Conservation (phyloP, 2,888 invertebrate genomes). For the Drosophila anceps region DNA sequence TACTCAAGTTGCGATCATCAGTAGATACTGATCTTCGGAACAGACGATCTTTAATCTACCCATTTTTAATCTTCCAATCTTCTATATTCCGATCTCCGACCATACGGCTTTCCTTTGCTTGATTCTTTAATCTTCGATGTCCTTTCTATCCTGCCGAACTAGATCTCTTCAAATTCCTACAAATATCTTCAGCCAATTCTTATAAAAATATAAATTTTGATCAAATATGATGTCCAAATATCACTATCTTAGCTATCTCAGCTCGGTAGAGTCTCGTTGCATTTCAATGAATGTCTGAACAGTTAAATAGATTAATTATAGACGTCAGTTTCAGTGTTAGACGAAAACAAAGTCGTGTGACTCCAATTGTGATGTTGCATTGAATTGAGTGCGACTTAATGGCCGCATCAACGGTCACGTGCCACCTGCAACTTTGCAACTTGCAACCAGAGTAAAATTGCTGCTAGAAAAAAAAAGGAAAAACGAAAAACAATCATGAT, state of each 20-base stretch:
- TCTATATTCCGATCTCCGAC: neutral
- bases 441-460: slow-evolving; percentile 26
- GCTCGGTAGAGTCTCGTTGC: neutral
- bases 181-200: neutral
- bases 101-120: neutral
- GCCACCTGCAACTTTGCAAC: slow-evolving; percentile 37
- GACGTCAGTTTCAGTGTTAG: neutral
- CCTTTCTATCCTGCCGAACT: neutral
- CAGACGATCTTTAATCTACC: neutral
- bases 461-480: slow-evolving; percentile 17
- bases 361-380: slow-evolving; percentile 5
- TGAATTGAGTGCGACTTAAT: slow-evolving; percentile 15
- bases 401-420: slow-evolving; percentile 40
- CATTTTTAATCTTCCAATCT: neutral
- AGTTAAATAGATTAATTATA: slow-evolving; percentile 4
- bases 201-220: neutral
- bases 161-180: neutral
- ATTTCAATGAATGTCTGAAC: neutral
- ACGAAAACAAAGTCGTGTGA: slow-evolving; percentile 1
- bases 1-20: too few relatives aligned
- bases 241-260: neutral
- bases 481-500: slow-evolving; percentile 50
- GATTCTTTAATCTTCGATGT: neutral
- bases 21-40: too few relatives aligned
- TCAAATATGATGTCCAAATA: neutral